Evolutionary conservation across 1,140 invertebrate genomes (phyloP).

Genomic region (Eriocheir sinensis): DNA sequence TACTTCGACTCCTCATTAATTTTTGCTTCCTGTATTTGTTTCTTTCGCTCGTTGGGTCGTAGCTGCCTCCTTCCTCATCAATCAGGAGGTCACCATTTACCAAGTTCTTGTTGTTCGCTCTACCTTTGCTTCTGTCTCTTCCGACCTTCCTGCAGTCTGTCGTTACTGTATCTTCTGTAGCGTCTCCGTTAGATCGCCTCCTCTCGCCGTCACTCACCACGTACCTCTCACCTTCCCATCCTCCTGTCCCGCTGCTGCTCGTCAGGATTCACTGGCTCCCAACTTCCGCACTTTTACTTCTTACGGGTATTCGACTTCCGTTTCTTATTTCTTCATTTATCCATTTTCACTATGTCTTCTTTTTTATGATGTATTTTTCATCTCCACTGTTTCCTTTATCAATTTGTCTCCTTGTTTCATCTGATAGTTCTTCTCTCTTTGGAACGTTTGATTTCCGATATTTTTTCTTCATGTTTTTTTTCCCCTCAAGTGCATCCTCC

Average conservation of each 20-base stretch:
- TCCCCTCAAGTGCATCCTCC: neutral
- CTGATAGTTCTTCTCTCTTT: neutral
- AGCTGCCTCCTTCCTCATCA: neutral
- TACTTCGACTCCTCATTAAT: neutral
- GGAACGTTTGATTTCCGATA: neutral
- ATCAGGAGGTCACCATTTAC: neutral
- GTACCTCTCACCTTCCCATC: neutral
- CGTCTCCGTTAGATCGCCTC: neutral
- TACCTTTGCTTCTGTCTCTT: neutral
- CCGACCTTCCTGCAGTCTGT: neutral
- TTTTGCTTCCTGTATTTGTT: neutral
- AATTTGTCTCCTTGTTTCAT: neutral
- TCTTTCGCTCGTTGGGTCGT: neutral
- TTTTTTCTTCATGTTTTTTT: neutral
- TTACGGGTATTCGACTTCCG: neutral
- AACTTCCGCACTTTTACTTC: neutral
- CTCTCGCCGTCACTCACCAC: neutral
- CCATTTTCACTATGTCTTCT: neutral
- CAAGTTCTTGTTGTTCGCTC: neutral
- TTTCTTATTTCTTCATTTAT: neutral
- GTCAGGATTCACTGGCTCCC: neutral
- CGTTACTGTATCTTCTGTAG: neutral
- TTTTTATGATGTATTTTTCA: neutral
- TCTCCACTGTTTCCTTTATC: neutral
- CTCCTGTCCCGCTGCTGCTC: neutral